These are phyloP conservation scores for Ichneumon xanthorius DNA, from an alignment of 2,888 invertebrate species.

Conservation along the genomic window DNA sequence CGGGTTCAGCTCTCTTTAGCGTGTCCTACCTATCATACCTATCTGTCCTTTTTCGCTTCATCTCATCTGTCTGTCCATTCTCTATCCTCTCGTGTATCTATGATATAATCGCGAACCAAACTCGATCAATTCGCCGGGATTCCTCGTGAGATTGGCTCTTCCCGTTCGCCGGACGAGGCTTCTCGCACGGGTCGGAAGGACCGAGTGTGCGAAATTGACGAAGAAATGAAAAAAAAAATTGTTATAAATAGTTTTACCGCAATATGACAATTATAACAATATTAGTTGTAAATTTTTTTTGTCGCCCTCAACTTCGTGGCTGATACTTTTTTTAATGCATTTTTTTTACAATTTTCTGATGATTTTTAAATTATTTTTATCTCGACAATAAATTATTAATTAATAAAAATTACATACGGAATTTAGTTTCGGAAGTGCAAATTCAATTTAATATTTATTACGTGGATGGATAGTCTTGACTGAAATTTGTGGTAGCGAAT, in stretches of 20 bases:
- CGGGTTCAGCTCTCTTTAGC: slow-evolving; percentile 23
- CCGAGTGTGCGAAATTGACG: slow-evolving; percentile 38
- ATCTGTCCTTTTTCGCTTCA: slow-evolving; percentile 23
- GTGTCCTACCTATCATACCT: slow-evolving; percentile 15
- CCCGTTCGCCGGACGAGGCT: slow-evolving; percentile 50
- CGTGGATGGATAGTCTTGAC: too few species aligned
- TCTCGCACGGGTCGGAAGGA: neutral
- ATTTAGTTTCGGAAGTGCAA: too few species aligned
- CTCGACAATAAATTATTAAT: too few species aligned
- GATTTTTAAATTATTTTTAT: too few species aligned
- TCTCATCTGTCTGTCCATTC: slow-evolving; percentile 24
- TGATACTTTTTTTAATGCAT: too few species aligned
- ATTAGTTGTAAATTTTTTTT: neutral
- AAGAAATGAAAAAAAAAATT: slow-evolving; percentile 49
- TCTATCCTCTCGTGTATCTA: slow-evolving; percentile 60
- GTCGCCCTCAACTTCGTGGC: too few species aligned
- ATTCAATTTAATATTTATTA: too few species aligned
- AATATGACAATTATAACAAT: neutral
- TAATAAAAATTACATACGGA: too few species aligned
- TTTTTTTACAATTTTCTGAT: too few species aligned
- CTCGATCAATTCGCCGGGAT: slow-evolving; percentile 72
- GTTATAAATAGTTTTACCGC: neutral
- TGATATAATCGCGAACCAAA: slow-evolving; percentile 72
- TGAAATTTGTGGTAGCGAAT: too few species aligned
- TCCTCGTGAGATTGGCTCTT: slow-evolving; percentile 69